Percentiles rank a stretch among this genome's conserved stretches.
phyloP scores from a whole-genome alignment of 2,888 invertebrate genomes.

The Lasioglossum villosulum region DNA sequence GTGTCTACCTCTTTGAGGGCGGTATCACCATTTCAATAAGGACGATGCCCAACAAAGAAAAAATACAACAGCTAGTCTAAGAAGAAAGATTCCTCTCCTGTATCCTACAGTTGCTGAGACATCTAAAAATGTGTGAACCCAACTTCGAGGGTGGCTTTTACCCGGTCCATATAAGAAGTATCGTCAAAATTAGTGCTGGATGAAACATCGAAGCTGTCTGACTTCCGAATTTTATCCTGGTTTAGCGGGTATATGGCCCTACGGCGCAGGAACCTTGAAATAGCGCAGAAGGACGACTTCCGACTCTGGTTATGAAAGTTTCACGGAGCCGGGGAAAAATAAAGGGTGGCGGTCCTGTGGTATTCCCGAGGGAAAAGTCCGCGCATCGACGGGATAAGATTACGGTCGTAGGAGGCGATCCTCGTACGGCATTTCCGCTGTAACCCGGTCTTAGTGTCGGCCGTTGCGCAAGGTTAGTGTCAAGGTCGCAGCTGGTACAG shows the following conservation, averaged over 20 bases:
- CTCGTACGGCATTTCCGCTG: constrained; percentile 49
- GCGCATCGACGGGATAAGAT: constrained; percentile 45
- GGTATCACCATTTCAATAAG: no score
- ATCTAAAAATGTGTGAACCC: neutral
- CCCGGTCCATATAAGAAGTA: neutral
- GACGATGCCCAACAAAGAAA: no score
- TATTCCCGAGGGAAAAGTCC: constrained; percentile 14
- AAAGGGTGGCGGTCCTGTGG: neutral
- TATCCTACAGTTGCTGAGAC: neutral
- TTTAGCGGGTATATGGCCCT: neutral
- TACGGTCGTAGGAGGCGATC: constrained; percentile 52
- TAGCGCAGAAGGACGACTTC: neutral
- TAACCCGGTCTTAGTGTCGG: constrained; percentile 57
- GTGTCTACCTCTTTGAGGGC: no score
- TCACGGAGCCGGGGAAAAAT: neutral
- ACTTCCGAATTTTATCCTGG: neutral
- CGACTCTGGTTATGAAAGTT: neutral
- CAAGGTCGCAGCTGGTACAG: constrained; percentile 63
- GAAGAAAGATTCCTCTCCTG: neutral
- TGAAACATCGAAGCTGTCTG: neutral
- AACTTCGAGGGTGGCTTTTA: neutral
- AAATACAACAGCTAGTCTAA: neutral
- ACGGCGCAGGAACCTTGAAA: neutral
- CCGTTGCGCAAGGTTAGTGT: constrained; percentile 66
- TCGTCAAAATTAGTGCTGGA: neutral